A percentile compares a stretch with the other conserved stretches of the same genome.
phyloP scores from a whole-genome alignment of 2,888 invertebrate genomes.

The Phyto melanocephala region DNA sequence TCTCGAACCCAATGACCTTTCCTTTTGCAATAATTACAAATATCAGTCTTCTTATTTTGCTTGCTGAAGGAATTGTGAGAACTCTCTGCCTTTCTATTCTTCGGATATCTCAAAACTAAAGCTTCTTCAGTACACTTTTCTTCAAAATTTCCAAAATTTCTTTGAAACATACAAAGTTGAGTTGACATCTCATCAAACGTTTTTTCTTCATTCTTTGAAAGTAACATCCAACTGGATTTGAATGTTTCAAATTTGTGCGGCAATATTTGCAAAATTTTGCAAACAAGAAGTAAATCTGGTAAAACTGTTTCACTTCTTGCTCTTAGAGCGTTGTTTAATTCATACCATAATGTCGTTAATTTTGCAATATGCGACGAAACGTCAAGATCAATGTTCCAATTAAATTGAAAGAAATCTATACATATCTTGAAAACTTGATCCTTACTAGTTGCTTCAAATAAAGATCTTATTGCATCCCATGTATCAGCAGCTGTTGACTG shows the following conservation, averaged over 20 bases:
- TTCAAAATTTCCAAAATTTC: background rate
- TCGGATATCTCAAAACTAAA: background rate
- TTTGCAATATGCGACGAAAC: background rate
- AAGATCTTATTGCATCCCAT: background rate
- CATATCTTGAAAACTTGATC: background rate
- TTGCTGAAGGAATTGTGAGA: background rate
- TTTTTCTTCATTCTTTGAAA: background rate
- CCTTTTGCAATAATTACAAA: background rate
- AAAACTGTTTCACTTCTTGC: background rate
- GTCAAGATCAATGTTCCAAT: background rate
- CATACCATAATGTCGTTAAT: background rate
- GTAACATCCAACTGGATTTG: background rate
- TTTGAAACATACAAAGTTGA: background rate
- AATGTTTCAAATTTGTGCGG: background rate
- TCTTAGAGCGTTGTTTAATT: background rate
- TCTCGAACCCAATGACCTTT: no score
- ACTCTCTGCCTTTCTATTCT: background rate
- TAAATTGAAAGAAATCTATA: background rate
- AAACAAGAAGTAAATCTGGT: background rate
- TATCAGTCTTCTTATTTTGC: background rate
- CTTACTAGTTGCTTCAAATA: background rate
- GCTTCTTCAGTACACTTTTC: background rate
- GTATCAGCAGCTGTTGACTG: background rate
- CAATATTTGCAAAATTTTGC: background rate
- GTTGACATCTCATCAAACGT: conserved; percentile 1